Conservation (phyloP, 2,113 vertebrate genomes). For the Labeo catla region DNA sequence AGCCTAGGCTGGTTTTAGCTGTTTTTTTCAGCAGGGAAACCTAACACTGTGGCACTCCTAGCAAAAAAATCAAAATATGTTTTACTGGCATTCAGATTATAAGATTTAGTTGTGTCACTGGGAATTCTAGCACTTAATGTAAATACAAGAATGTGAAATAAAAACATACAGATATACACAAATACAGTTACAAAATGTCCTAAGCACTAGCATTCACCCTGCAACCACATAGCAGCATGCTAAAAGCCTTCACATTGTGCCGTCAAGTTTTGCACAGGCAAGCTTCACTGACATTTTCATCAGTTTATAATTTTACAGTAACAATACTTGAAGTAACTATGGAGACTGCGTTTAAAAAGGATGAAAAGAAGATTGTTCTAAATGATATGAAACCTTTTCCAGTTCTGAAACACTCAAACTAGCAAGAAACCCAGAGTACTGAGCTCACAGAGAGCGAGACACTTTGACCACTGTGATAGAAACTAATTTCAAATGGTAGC, state of each 20-base stretch:
- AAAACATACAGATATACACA: no score
- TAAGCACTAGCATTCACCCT: neutral
- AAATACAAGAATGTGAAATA: neutral
- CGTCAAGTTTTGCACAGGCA: neutral
- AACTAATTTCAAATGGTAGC: neutral
- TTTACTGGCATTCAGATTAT: no score
- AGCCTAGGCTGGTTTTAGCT: no score
- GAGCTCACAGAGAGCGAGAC: neutral
- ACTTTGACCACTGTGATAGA: neutral
- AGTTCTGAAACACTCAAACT: slow-evolving; percentile 6
- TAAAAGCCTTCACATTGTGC: neutral
- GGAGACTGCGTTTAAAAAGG: neutral
- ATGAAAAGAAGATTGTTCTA: neutral
- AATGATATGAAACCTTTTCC: neutral
- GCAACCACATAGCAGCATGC: neutral
- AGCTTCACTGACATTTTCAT: neutral
- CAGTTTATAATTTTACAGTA: neutral
- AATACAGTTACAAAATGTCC: no score
- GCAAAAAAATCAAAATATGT: no score
- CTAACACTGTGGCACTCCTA: neutral
- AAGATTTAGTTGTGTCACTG: neutral
- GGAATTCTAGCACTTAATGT: neutral
- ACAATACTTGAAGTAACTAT: neutral
- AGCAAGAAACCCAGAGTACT: neutral
- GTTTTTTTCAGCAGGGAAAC: no score